Evolutionary conservation across 2,888 invertebrate species (phyloP), one percentile per base, ranked within the genome.

Genomic region (Sesia bembeciformis): DNA sequence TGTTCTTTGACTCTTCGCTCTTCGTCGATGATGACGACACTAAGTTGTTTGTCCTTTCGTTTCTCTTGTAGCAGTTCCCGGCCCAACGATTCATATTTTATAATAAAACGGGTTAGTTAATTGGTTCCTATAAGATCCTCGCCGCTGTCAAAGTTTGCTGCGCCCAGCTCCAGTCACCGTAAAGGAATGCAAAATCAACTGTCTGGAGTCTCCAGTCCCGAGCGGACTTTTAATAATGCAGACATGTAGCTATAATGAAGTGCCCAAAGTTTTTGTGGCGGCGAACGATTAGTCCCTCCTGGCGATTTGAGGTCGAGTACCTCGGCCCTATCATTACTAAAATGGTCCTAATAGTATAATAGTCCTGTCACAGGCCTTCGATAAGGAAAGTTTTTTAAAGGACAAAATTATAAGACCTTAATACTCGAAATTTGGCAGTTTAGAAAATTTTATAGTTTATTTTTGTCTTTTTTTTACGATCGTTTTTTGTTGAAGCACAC

Each of bases 311-410:
- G 79, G 79, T 76, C 83, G 80, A 81, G 74, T 67, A 74, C 72
- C 72, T 67, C 76, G 74, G 68, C 84, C 85, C 88, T 86, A 81
- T 88, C 79, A 88, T 89, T 89, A 88, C 80, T 69, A 84, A 81
- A 88, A 82, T 82, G 87, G 73, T 85, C 81, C 84, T 88, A 88
- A 89, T 88, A 87, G 83, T 85, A 85, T 89, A 89, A 89, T 87
- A 83, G 81, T 78, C 82, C 82, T 88, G 88, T 89, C 87, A 84
- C 85, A 87, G 77, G 76, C 81, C 76, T 82, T 74, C 66, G 69
- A 68, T 56, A 66, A 62, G 73, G 75, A 77, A 83, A 76, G 76
- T 72, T 74, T 76, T 73, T 71, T 74, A 78, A 82, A 75, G 80
- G 88, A 87, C 87, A 87, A 87, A 85, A 82, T 86, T 77, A 64